phyloP scores from a whole-genome alignment of 53 echinoderm and acorn worm genomes.

The Luidia sarsii region DNA sequence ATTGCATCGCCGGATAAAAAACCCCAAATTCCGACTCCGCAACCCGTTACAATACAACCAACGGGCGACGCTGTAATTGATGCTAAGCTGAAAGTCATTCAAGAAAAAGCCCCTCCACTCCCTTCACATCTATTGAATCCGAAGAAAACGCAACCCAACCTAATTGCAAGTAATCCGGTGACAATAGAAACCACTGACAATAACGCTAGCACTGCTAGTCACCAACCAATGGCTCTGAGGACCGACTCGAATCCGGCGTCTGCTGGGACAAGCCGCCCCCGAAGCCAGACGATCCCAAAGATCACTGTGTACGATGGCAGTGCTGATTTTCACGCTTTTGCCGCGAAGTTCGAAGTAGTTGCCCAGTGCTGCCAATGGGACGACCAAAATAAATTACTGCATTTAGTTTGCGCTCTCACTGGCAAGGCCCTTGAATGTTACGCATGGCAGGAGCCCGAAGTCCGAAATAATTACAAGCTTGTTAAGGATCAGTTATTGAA shows the following conservation, averaged over 20 bases:
- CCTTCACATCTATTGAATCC: too few relatives aligned
- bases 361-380: constrained; percentile 17
- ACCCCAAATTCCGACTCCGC: too few relatives aligned
- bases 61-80: background rate
- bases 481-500: constrained; percentile 5
- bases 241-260: background rate
- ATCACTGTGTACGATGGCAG: background rate
- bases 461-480: background rate
- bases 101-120: constrained; percentile 1
- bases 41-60: too few relatives aligned
- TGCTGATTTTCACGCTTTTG: constrained; percentile 1
- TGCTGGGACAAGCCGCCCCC: background rate
- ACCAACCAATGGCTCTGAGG: background rate
- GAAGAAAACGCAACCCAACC: too few relatives aligned
- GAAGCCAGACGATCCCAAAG: background rate
- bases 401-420: constrained; percentile 2
- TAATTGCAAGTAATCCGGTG: too few relatives aligned
- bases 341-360: background rate
- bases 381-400: background rate
- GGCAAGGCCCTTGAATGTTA: constrained; percentile 18
- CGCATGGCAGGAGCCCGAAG: constrained; percentile 10
- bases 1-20: too few relatives aligned
- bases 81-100: background rate
- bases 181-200: too few relatives aligned
- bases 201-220: background rate